These are phyloP conservation scores for Epirrhoe alternata DNA, from an alignment of 2,888 invertebrate species.

Conservation along the genomic window DNA sequence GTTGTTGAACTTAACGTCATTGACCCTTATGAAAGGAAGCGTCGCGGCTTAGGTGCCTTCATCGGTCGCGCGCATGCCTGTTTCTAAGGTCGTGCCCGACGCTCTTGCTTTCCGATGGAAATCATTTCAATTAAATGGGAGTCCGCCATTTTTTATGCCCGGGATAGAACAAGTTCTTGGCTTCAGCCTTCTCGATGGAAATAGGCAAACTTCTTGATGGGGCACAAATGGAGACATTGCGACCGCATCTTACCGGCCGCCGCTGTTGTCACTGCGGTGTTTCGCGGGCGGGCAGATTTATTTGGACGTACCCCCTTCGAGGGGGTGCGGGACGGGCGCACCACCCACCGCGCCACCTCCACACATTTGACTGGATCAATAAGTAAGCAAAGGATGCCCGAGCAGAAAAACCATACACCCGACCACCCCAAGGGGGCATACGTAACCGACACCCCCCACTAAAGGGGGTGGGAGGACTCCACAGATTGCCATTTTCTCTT, in stretches of 20 bases:
- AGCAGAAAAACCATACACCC: conserved; percentile 86
- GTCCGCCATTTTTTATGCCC: conserved; percentile 53
- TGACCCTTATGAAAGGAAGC: conserved; percentile 73
- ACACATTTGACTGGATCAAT: conserved; percentile 87
- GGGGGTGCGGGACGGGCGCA: conserved; percentile 75
- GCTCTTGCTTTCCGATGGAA: conserved; percentile 68
- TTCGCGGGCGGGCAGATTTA: conserved; percentile 86
- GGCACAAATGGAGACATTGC: conserved; percentile 75
- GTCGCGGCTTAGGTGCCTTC: conserved; percentile 72
- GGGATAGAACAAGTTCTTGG: conserved; percentile 6
- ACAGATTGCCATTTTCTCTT: conserved; percentile 86
- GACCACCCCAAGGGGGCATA: conserved; percentile 84
- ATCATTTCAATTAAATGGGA: conserved; percentile 76
- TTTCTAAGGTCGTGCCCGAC: conserved; percentile 74
- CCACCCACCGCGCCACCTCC: conserved; percentile 84
- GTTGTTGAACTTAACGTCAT: conserved; percentile 69
- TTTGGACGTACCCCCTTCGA: conserved; percentile 84
- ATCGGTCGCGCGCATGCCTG: conserved; percentile 80
- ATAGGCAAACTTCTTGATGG: conserved; percentile 38
- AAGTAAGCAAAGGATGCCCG: conserved; percentile 87
- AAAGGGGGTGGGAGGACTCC: conserved; percentile 82
- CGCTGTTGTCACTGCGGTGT: conserved; percentile 85
- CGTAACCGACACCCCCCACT: conserved; percentile 85
- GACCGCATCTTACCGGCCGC: conserved; percentile 80
- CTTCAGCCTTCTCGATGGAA: conserved; percentile 27